Conservation (phyloP, 2,113 vertebrate species). For the Neogobius melanostomus region DNA sequence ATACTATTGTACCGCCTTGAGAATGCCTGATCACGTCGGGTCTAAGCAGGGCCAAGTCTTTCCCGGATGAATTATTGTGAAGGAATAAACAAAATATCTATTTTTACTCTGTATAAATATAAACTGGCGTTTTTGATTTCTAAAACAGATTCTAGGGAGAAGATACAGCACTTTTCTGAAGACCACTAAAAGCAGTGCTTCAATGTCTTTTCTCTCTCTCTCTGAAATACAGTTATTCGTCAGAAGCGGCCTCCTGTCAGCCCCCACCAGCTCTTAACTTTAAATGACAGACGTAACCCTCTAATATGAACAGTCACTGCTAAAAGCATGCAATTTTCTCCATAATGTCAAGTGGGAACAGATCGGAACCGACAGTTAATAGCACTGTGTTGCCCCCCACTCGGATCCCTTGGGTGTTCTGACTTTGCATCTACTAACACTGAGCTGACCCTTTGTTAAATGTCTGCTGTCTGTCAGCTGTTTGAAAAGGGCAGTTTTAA, state of each 20-base stretch:
- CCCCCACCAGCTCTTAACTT: constrained; percentile 45
- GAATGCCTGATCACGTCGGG: too few relatives aligned
- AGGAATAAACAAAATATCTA: background rate
- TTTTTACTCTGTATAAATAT: background rate
- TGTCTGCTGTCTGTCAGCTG: constrained; percentile 3
- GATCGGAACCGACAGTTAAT: constrained; percentile 64
- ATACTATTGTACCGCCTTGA: too few relatives aligned
- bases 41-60: too few relatives aligned
- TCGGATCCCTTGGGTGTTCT: constrained; percentile 26
- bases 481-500: background rate
- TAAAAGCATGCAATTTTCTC: constrained; percentile 74
- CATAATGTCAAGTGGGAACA: constrained; percentile 71
- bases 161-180: background rate
- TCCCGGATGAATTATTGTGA: too few relatives aligned
- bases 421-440: constrained; percentile 18
- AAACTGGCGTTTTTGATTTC: background rate
- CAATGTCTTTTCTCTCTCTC: constrained; percentile 21
- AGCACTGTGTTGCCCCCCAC: constrained; percentile 37
- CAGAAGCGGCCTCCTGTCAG: constrained; percentile 47
- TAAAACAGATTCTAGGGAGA: background rate
- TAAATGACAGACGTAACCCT: constrained; percentile 66
- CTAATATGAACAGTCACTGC: constrained; percentile 51
- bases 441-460: background rate
- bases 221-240: constrained; percentile 44
- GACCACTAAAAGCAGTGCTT: background rate